Evolutionary conservation across 2,797 vertebrate genomes (phyloP), one percentile per base, ranked within the genome.

Genomic region (Phrynocephalus forsythii): DNA sequence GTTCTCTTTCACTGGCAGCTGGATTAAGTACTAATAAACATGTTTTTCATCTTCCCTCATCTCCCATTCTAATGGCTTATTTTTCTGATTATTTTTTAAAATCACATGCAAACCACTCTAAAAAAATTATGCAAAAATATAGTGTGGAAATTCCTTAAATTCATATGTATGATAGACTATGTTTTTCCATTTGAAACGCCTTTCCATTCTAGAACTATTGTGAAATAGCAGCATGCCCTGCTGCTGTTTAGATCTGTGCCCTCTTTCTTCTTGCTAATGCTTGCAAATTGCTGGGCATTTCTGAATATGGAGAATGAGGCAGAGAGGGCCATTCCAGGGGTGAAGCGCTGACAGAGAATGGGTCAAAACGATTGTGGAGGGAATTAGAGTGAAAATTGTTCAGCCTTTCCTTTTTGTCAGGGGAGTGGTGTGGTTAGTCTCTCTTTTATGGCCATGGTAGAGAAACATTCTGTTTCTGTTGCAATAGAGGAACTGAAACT

Each of bases 401-500:
- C 90, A 86, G 90, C 56, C n/a, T 79, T 63, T 79, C 60, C 52
- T 66, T 91, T 93, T 91, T 94, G 88, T 75, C 11, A 22, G 22
- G 38, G 24, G 20, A 90, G 90, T 86, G 38, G 84, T 79, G 82
- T 94, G 93, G 94, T 94, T 95, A 94, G 92, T 94, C 89, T 91
- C 91, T 92, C 28, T 68, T 92, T 94, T 92, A 94, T 90, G 91
- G 89, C n/a, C 68, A 84, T 60, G 80, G 90, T 90, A 92, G 91
- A 91, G 56, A 94, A 94, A 88, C 91, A 87, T 92, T 94, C 91
- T 86, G 83, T 91, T 92, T 90, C 86, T 89, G 86, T 86, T 88
- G 93, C 92, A 94, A 91, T 94, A 91, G 93, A 93, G 28, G 89
- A 91, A 90, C 91, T 90, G 93, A 93, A 93, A 91, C 94, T 92